Evolutionary conservation across 2,888 invertebrate genomes (phyloP), one percentile per base, ranked within the genome.

Genomic region (Brachyptera risi): DNA sequence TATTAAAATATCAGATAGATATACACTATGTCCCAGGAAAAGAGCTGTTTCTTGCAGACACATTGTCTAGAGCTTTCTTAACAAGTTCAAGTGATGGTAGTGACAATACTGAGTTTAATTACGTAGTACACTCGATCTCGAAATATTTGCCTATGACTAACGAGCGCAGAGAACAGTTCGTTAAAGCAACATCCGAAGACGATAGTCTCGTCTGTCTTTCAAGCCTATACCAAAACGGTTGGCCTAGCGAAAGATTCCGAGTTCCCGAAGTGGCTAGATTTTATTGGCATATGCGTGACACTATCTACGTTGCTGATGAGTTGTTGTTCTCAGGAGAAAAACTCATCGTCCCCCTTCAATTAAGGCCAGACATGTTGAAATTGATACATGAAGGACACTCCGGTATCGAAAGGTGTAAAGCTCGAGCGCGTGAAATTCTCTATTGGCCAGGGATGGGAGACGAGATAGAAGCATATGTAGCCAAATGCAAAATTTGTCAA

Each of bases 311-410:
- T 9, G 59, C n/a, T 31, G 49, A 59, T 27, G 59, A 31, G n/a
- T 23, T 59, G 19, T 15, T 59, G 21, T 51, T 59, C 7, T 26
- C 23, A 11, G 51, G 50, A 31, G 37, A 59, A 4, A 50, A 19
- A 19, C 11, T 59, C 7, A n/a, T 51, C 15, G 59, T 59, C 13
- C 59, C 59, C 21, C 23, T 4, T 3, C 19, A 31, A 37, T 31
- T 51, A 4, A 51, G 37, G 27, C 17, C 31, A 13, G n/a, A 23
- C 21, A 50, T 51, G 51, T 31, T 59, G 37, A 17, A 35, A 37
- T 19, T 51, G 15, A 3, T 59, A 4, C 59, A 59, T 19, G 51
- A 59, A 23, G 51, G 59, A 1, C 59, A 59, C 26, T 17, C 23
- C 9, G 59, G 59, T 19, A 50, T 59, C 15, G 51, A 31, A 38